Evolutionary conservation across 2,888 invertebrate species (phyloP).

Genomic region (Steromphala cineraria): DNA sequence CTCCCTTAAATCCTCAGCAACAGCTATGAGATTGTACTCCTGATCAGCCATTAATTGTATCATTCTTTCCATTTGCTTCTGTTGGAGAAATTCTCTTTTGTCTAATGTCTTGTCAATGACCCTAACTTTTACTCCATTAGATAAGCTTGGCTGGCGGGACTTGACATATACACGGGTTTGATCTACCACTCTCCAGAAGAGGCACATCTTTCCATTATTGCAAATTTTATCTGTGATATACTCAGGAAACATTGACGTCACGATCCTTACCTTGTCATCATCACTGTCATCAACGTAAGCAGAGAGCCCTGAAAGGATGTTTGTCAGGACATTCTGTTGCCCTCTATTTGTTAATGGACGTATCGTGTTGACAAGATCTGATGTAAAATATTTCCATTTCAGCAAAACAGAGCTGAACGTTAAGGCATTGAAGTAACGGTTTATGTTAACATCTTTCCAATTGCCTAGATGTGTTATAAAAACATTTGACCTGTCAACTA

Average conservation of each 20-base stretch:
- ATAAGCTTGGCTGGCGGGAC: not conserved
- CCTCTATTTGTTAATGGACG: not conserved
- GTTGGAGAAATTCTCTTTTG: not conserved
- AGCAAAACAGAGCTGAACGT: not conserved
- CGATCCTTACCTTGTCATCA: not conserved
- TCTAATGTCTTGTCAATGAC: not conserved
- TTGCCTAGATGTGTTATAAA: not conserved
- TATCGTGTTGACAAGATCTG: not conserved
- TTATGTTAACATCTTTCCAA: not conserved
- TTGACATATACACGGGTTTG: not conserved
- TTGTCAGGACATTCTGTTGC: not conserved
- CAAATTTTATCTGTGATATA: not conserved
- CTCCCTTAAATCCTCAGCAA: not conserved
- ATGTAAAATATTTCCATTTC: not conserved
- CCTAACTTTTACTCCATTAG: not conserved
- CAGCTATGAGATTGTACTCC: not conserved
- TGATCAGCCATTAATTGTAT: not conserved
- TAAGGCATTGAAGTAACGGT: not conserved
- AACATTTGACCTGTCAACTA: not conserved
- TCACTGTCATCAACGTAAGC: not conserved
- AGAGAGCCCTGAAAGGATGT: not conserved
- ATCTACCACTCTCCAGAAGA: not conserved
- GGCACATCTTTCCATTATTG: not conserved
- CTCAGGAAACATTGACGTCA: not conserved
- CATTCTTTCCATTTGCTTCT: conserved; percentile 5